Conservation (phyloP, 2,797 vertebrate genomes). For the Dendrocincla tyrannina region DNA sequence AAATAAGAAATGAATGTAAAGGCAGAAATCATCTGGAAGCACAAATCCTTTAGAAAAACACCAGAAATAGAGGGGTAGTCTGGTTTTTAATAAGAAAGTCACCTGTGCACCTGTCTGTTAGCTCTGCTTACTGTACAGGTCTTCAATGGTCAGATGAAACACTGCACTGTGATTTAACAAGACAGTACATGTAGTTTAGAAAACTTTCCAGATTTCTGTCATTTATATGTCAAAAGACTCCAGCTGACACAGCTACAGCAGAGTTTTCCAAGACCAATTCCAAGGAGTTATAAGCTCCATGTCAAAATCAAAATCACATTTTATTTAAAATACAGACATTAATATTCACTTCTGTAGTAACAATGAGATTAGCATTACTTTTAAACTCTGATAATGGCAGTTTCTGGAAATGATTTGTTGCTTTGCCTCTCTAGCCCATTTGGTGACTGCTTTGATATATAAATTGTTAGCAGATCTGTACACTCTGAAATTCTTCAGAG, state of each 20-base stretch:
- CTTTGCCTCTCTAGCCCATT: neutral
- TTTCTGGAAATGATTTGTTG: constrained; percentile 57
- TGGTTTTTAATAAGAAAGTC: neutral
- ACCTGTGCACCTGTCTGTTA: neutral
- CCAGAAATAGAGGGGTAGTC: neutral
- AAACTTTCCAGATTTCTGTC: constrained; percentile 2
- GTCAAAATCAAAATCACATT: constrained; percentile 15
- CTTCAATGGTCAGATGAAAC: neutral
- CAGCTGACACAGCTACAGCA: neutral
- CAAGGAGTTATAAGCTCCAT: neutral
- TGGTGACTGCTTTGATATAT: constrained; percentile 35
- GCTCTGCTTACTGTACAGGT: neutral
- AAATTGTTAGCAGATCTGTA: constrained; percentile 51
- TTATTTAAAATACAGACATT: constrained; percentile 24
- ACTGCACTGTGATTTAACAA: neutral
- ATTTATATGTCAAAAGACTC: neutral
- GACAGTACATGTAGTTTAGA: neutral
- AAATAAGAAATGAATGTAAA: constrained; percentile 30
- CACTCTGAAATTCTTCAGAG: constrained; percentile 4
- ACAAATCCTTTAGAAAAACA: constrained; percentile 5
- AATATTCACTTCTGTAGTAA: constrained; percentile 17
- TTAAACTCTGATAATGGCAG: constrained; percentile 3
- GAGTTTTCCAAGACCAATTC: neutral
- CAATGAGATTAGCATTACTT: constrained; percentile 2
- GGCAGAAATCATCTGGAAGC: neutral